Conservation (phyloP, 2,113 vertebrate species). For the Crotalus viridis region DNA sequence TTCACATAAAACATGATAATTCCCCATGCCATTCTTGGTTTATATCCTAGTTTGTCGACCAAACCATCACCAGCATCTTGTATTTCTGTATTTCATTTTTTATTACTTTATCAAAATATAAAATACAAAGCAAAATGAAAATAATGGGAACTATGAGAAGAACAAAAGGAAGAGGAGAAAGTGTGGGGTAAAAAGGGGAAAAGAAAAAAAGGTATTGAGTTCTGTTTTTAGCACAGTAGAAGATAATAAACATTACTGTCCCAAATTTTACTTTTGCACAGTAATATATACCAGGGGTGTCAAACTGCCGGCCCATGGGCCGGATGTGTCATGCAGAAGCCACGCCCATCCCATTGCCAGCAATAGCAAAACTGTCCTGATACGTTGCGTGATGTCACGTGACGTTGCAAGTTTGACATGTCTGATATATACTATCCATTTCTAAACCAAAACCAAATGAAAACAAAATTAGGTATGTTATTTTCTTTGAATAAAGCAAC, state of each 20-base stretch:
- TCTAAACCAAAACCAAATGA: neutral
- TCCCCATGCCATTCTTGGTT: neutral
- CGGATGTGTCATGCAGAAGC: no score
- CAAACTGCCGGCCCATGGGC: no score
- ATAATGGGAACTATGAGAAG: neutral
- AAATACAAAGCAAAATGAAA: neutral
- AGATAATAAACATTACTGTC: neutral
- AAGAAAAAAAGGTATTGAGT: neutral
- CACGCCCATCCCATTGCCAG: no score
- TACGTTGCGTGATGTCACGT: no score
- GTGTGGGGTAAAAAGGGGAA: neutral
- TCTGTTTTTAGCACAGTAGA: neutral
- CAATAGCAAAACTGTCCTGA: no score
- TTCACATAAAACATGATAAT: neutral
- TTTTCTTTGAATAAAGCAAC: no score
- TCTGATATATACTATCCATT: neutral
- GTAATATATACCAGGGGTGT: neutral
- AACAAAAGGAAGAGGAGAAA: neutral
- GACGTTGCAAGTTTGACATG: no score
- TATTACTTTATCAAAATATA: neutral
- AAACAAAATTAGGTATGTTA: no score
- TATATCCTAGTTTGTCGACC: neutral
- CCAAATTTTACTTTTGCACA: neutral
- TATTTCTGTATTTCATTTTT: neutral
- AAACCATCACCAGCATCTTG: neutral